Percentiles rank a stretch among this genome's conserved stretches.
Conservation (phyloP, 2,888 invertebrate species). For the Schizaphis graminum region DNA sequence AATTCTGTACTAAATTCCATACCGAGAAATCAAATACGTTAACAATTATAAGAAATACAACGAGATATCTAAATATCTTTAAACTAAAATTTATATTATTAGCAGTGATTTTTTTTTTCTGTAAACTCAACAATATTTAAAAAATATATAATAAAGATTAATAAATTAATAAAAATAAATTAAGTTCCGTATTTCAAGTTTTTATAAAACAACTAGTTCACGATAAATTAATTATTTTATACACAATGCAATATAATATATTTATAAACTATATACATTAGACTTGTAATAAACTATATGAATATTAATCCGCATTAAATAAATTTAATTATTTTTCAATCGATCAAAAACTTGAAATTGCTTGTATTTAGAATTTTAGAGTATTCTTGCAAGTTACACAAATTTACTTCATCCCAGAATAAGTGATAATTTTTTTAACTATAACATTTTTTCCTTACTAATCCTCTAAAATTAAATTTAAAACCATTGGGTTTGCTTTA, state of each 20-base stretch:
- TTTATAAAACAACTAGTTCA: background rate
- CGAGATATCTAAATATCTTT: background rate
- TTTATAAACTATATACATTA: too few species aligned
- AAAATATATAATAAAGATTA: background rate
- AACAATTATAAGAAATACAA: background rate
- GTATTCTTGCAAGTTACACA: background rate
- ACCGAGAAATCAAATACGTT: background rate
- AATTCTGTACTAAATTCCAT: background rate
- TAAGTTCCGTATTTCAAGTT: background rate
- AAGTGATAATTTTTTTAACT: background rate
- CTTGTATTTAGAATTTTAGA: background rate
- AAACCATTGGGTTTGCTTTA: background rate
- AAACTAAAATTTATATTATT: background rate
- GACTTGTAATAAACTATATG: background rate
- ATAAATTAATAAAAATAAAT: background rate
- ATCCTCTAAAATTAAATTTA: background rate
- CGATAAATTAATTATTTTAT: background rate
- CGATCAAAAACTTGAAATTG: background rate
- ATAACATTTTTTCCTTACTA: background rate
- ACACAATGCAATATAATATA: background rate
- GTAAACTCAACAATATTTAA: background rate
- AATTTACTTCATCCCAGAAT: background rate
- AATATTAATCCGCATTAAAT: background rate
- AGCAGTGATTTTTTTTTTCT: background rate
- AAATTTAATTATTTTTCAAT: too few species aligned